Conservation (phyloP, 2,797 vertebrate species). For the Falco concolor region DNA sequence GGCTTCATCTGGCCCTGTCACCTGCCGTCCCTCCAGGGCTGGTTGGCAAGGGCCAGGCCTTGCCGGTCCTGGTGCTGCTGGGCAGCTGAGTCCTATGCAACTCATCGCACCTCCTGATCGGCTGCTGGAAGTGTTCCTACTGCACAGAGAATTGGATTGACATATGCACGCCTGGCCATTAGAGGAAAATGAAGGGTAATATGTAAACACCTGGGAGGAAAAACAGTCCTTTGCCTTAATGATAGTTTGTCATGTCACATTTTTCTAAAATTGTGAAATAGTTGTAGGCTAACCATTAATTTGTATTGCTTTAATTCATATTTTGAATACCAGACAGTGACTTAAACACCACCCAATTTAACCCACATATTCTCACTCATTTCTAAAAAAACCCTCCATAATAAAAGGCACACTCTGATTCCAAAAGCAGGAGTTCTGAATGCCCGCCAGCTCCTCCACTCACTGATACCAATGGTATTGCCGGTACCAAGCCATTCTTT, state of each 20-base stretch:
- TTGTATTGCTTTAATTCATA: slow-evolving; percentile 21
- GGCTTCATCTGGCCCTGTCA: background rate
- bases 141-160: background rate
- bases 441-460: rapidly evolving
- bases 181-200: background rate
- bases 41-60: rapidly evolving
- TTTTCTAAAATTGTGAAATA: background rate
- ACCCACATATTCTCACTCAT: background rate
- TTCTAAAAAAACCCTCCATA: background rate
- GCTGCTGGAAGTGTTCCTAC: background rate
- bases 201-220: slow-evolving; percentile 28
- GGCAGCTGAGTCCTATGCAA: background rate
- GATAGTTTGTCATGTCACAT: slow-evolving; percentile 1
- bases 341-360: background rate
- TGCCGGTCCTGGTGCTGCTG: background rate
- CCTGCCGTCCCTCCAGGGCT: rapidly evolving
- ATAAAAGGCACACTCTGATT: background rate
- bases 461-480: rapidly evolving
- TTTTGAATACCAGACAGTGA: background rate
- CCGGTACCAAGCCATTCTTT: background rate
- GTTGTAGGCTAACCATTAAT: background rate
- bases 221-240: slow-evolving; percentile 41
- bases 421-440: background rate
- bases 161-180: background rate
- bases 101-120: rapidly evolving